Evolutionary conservation across 2,888 invertebrate genomes (phyloP), one percentile per base, ranked within the genome.

Genomic region (Chloroclysta siterata): DNA sequence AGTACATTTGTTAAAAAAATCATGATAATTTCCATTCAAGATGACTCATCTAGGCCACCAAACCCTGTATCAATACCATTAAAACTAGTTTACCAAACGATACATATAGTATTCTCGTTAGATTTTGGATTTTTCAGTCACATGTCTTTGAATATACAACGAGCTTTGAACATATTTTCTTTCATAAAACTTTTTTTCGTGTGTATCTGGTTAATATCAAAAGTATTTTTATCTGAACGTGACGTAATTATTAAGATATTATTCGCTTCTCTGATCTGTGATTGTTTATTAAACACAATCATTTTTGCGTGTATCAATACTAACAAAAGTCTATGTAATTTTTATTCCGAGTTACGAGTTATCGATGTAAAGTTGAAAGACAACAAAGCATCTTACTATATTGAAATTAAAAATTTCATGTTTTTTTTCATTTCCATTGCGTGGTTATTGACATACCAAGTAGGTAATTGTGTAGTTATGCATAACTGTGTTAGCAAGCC

Each of bases 51-150:
- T 6, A 44, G 17, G 11, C 47, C 22, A 13, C 5, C 4, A 4
- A 48, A 5, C 5, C 5, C 13, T 5, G 14, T 14, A 50, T 14
- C 29, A 1, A 50, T 6, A 1, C n/a, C 33, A 10, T 50, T 52
- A 5, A 52, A 52, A 52, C 4, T 39, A 10, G 11, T 52, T 39
- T 39, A 17, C 17, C 52, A 52, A 52, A 17, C 13, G 11, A 13
- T 39, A 0, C 53, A 53, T 17, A 13, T 53, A 11, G 5, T 53
- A 6, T 41, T 53, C 6, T 41, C 22, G 0, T n/a, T 53, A n/a
- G 53, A 53, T 39, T 53, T 41, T 5, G 53, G 53, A 17, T 53
- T 41, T n/a, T 41, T 53, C 8, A 41, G 22, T n/a, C 41, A 53
- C 6, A 7, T 1, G 39, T 33, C 53, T 2, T 14, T 5, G 13